These are phyloP conservation scores for Coccyzus lansbergi DNA, from an alignment of 2,797 vertebrate species.

Conservation along the genomic window DNA sequence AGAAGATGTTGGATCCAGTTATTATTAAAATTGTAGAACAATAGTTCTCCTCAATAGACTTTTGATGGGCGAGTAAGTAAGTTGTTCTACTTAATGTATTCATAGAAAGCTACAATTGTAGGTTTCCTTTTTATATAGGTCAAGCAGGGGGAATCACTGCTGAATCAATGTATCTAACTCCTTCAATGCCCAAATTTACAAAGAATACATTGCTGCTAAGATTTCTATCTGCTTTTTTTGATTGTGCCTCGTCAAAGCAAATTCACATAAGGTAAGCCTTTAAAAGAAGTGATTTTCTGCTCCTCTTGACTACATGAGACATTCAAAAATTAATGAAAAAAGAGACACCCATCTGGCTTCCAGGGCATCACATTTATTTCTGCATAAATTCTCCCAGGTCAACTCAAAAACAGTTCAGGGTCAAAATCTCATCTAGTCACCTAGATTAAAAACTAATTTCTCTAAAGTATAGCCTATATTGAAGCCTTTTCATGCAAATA, in stretches of 20 bases:
- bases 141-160: slow-evolving; percentile 84
- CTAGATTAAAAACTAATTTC: slow-evolving; percentile 97
- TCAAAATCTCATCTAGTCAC: slow-evolving; percentile 92
- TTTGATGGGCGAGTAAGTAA: slow-evolving; percentile 68
- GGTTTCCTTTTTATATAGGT: slow-evolving; percentile 85
- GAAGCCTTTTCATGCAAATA: slow-evolving; percentile 92
- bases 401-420: slow-evolving; percentile 83
- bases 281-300: slow-evolving; percentile 82
- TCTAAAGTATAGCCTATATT: slow-evolving; percentile 82
- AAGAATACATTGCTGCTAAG: slow-evolving; percentile 76
- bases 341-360: slow-evolving; percentile 80
- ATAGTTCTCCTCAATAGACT: slow-evolving; percentile 31
- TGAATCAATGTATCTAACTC: slow-evolving; percentile 81
- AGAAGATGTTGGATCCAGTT: not conserved
- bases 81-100: slow-evolving; percentile 79
- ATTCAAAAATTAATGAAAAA: slow-evolving; percentile 88
- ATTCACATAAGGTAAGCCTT: slow-evolving; percentile 79
- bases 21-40: slow-evolving; percentile 50
- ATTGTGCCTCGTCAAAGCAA: slow-evolving; percentile 86
- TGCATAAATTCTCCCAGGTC: slow-evolving; percentile 88
- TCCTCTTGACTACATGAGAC: slow-evolving; percentile 78
- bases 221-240: slow-evolving; percentile 82
- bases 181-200: slow-evolving; percentile 73
- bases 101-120: slow-evolving; percentile 80
- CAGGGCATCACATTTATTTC: slow-evolving; percentile 80